Base-by-base conservation (phyloP, 2,888 invertebrate species). In the Phaonia tiefii region DNA sequence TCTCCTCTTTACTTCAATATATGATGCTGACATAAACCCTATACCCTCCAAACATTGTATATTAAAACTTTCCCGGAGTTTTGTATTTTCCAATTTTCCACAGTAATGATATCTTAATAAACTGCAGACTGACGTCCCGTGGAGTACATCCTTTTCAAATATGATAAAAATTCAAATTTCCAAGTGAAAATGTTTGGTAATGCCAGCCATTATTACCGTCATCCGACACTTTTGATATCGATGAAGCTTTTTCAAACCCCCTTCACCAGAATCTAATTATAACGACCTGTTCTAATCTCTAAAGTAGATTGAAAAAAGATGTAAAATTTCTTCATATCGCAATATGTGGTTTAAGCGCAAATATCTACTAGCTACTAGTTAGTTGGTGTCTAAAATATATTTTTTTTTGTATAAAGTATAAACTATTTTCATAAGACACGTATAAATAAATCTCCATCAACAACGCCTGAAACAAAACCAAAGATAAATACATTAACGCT, bases 151-250 rank as follows among this genome's bases (percentile, higher is more conserved):
- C 46, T 49, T 20, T 2, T 20, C 20, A 2, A 46, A 17, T 20
- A 20, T 20, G 15, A 20, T 49, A 49, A 20, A 17, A 20, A 20
- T 44, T 8, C 46, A 46, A 46, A 46, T 20, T 22, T 20, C 13
- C 60, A 42, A 63, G 39, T 42, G 63, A 39, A 60, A 60, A 37
- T 39, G 2, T 60, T n/a, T 31, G 8, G 31, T 31, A 31, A 31
- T 31, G 31, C 3, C 8, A 31, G 7, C 58, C 5, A 60, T 60
- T 15, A 20, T 17, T 37, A 60, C 20, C 17, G 39, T 39, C 39
- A 2, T 0, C 17, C n/a, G 31, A 60, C 60, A 60, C 60, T 60
- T 58, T 60, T 39, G 17, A 60, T 60, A 39, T 39, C 37, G 31
- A 15, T 31, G 37, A 17, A 17, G 26, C 25, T 17, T 25, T 56